A percentile compares a stretch with the other conserved stretches of the same genome.
phyloP scores from a whole-genome alignment of 2,797 vertebrate genomes.

The Etheostoma perlongum region DNA sequence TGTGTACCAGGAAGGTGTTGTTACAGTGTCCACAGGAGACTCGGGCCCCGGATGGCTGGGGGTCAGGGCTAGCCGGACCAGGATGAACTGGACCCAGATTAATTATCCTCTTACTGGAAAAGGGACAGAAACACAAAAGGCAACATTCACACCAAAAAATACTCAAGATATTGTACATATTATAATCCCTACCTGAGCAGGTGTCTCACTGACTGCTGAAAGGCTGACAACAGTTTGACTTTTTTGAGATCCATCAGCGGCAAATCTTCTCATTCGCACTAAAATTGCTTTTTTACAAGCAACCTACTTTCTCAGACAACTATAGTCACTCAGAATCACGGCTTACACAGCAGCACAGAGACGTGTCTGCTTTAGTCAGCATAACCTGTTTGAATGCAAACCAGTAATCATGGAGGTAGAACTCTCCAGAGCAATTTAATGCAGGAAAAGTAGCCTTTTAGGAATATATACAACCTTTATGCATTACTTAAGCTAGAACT shows the following conservation, averaged over 20 bases:
- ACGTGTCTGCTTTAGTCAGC: constrained; percentile 48
- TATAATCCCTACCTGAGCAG: constrained; percentile 15
- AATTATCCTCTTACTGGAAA: constrained; percentile 92
- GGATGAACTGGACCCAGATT: constrained; percentile 93
- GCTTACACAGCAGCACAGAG: constrained; percentile 39
- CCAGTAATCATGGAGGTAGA: constrained; percentile 15
- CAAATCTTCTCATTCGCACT: constrained; percentile 29
- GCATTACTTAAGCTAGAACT: not conserved
- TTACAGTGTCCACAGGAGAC: constrained; percentile 96
- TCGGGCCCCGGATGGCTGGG: constrained; percentile 91
- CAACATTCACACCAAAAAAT: constrained; percentile 2
- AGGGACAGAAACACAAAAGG: constrained; percentile 52
- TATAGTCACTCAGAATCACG: constrained; percentile 25
- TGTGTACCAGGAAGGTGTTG: constrained; percentile 93
- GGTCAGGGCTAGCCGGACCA: constrained; percentile 92
- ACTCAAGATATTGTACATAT: constrained; percentile 7
- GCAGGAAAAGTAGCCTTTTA: not conserved
- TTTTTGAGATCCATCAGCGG: constrained; percentile 27
- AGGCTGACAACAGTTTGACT: constrained; percentile 21
- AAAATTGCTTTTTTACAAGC: constrained; percentile 17
- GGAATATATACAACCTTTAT: constrained; percentile 2
- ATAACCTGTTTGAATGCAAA: constrained; percentile 55
- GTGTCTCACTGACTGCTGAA: not conserved
- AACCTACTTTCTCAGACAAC: constrained; percentile 14
- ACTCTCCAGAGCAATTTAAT: constrained; percentile 18